Percentiles rank a stretch among this genome's conserved stretches.
Conservation (phyloP, 2,888 invertebrate genomes). For the Aethes cnicana region DNA sequence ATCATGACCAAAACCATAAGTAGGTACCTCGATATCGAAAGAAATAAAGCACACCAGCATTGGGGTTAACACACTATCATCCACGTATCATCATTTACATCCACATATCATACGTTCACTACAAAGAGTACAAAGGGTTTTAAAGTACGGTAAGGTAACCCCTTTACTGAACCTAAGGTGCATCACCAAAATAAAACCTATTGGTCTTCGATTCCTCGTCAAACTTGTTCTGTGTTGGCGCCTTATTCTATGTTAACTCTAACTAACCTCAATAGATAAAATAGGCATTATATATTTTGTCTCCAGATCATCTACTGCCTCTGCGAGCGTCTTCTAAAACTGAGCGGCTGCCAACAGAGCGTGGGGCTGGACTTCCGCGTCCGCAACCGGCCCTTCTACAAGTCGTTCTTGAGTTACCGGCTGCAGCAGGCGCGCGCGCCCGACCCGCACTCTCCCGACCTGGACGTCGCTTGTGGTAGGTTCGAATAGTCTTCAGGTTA, state of each 20-base stretch:
- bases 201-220: too few relatives aligned
- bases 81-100: too few relatives aligned
- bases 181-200: too few relatives aligned
- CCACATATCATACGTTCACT: too few relatives aligned
- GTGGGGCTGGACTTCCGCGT: constrained; percentile 78
- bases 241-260: too few relatives aligned
- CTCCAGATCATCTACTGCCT: constrained; percentile 88
- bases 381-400: constrained; percentile 81
- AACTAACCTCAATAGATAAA: too few relatives aligned
- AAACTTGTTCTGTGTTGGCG: too few relatives aligned
- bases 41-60: too few relatives aligned
- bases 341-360: constrained; percentile 85
- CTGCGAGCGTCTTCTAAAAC: constrained; percentile 88
- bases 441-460: constrained; percentile 61
- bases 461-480: constrained; percentile 41
- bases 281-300: not conserved
- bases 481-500: not conserved
- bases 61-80: too few relatives aligned
- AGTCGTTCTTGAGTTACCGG: constrained; percentile 78
- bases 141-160: not conserved
- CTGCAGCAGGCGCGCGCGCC: constrained; percentile 58
- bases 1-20: too few relatives aligned
- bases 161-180: not conserved
- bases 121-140: too few relatives aligned
- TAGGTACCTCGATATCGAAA: too few relatives aligned